Evolutionary conservation across 2,888 invertebrate genomes (phyloP).

Genomic region (Pemphredon lugubris): DNA sequence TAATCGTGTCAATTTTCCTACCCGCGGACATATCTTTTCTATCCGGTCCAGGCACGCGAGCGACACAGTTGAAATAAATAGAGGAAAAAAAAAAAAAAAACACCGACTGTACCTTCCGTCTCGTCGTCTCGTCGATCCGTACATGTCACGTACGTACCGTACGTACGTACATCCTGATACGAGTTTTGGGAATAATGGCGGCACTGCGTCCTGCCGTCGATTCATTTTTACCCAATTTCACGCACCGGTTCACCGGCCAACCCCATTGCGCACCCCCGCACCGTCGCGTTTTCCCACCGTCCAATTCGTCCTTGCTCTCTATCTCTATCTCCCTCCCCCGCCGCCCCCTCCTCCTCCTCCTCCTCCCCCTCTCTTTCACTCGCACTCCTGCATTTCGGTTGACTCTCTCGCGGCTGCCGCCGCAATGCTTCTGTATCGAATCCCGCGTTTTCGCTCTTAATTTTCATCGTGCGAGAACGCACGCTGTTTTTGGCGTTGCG

Average conservation of each 20-base stretch:
- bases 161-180: conserved; percentile 34
- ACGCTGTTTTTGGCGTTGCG: conserved; percentile 60
- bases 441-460: conserved; percentile 54
- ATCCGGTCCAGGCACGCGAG: no score
- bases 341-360: background rate
- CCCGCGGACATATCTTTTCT: background rate
- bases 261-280: conserved; percentile 21
- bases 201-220: conserved; percentile 44
- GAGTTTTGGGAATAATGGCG: conserved; percentile 52
- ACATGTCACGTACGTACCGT: conserved; percentile 37
- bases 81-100: no score
- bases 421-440: conserved; percentile 10
- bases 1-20: background rate
- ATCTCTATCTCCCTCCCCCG: background rate
- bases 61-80: no score
- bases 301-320: conserved; percentile 3
- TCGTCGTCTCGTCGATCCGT: conserved; percentile 40
- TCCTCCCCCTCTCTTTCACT: background rate
- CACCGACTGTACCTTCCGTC: conserved; percentile 35
- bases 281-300: background rate
- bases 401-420: background rate
- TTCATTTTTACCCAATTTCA: conserved; percentile 70
- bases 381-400: background rate
- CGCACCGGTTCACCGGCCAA: conserved; percentile 57
- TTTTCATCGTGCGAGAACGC: conserved; percentile 53